Evolutionary conservation across 2,113 vertebrate genomes (phyloP), one percentile per base, ranked within the genome.

Genomic region (Himantopus leucocephalus): DNA sequence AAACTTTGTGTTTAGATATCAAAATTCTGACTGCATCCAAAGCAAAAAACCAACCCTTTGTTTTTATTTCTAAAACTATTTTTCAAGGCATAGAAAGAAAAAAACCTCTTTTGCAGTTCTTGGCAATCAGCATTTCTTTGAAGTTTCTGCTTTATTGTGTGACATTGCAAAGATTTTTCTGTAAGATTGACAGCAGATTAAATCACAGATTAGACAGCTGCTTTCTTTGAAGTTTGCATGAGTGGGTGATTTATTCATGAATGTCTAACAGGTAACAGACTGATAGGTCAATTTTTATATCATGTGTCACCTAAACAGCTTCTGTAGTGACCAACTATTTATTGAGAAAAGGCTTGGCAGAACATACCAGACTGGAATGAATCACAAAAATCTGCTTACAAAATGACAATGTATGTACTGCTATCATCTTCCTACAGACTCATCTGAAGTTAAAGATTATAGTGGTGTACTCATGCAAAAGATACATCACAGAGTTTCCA

Each of bases 171-270:
- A 84, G 79, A 73, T 88, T 95, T 88, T 91, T 85, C 66, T 89
- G 26, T 79, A 86, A 80, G 12, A 90, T 35, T 92, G 85, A 85
- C 79, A 90, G 45, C 15, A 91, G 83, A 91, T 94, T 88, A 93
- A 88, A 86, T 85, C 83, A 80, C 52, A 86, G 66, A 95, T 90
- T 94, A 71, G 79, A 94, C 62, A 86, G 47, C 14, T 80, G 20
- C 15, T 89, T 93, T 64, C 79, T 95, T 92, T 96, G 85, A 97
- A 82, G 83, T 95, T 84, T 79, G 30, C 29, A 43, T 87, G 66
- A 77, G 47, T 68, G 29, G 23, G 32, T 87, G 62, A 85, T 87
- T 91, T 91, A 87, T 68, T 89, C 5, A 6, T 81, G 62, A 90
- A 74, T 72, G 11, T 70, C 45, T 88, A 92, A 66, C 53, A 85